These are phyloP conservation scores for Guaruba guarouba DNA, from an alignment of 2,113 vertebrate genomes.

Conservation along the genomic window DNA sequence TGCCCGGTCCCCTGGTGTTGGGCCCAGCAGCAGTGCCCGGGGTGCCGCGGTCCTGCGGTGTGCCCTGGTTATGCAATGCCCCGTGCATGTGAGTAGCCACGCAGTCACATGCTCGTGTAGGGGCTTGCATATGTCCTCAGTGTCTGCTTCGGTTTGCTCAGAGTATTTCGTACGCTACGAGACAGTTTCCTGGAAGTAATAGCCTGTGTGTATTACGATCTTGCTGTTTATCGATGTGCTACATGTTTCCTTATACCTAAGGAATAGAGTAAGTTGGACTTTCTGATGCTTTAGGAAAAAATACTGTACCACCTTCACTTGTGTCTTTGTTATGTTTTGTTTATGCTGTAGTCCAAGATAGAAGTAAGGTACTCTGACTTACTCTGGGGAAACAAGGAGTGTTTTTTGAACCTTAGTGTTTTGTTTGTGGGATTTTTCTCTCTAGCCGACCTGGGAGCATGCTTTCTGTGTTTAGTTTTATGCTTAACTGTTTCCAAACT, in stretches of 20 bases:
- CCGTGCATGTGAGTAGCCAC: not conserved
- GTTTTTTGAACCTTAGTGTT: not conserved
- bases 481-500: not conserved
- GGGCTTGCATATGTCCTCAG: not conserved
- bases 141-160: not conserved
- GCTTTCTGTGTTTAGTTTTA: not conserved
- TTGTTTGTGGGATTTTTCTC: not conserved
- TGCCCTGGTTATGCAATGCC: conserved; percentile 40
- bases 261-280: not conserved
- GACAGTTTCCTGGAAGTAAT: not conserved
- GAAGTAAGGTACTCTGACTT: not conserved
- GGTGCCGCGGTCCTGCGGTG: not conserved
- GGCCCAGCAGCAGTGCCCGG: not conserved
- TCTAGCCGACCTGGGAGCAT: not conserved
- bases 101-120: conserved; percentile 9
- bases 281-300: not conserved
- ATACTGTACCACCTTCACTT: not conserved
- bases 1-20: not conserved
- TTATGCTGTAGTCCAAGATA: not conserved
- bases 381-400: not conserved
- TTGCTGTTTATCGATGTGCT: not conserved
- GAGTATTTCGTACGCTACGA: rapidly evolving
- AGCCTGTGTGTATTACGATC: not conserved
- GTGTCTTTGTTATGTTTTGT: not conserved
- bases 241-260: rapidly evolving